Base-by-base conservation (phyloP, 1,140 invertebrate species). In the Zaprionus taronus region DNA sequence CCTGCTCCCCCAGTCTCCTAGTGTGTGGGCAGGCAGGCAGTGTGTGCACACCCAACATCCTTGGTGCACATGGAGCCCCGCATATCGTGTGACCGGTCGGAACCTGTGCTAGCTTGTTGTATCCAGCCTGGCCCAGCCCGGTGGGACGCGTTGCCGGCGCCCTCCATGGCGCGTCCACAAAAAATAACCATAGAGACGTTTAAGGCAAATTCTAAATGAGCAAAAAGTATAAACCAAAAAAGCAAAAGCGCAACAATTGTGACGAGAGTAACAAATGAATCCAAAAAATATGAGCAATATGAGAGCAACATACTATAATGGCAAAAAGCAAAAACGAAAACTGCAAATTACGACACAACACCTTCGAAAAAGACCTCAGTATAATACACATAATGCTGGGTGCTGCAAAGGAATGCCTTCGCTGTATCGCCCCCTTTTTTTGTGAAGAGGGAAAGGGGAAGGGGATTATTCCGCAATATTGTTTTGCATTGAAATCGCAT, bases 321-420 rank as follows among this genome's bases (percentile, higher is more conserved):
- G 89, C 84, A 91, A 91, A 91, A 87, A 82, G 81, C 81, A 89
- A 89, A 81, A 72, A 87, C 73, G 70, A 76, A 90, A 91, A 91
- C 82, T 81, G 90, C 84, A 91, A 84, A 91, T 91, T 91, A 86
- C 82, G 83, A 91, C 86, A 91, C 80, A 91, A 91, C 90, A 91
- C 81, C 89, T 91, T 84, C 89, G 81, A 89, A 87, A 47, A 87
- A 80, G 84, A 89, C 84, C 84, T 87, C 84, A 87, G 85, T 90
- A 79, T 72, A 91, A 77, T 79, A 81, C 68, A 60, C 66, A 76
- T 77, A 87, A 81, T 83, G 76, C 71, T 81, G 80, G 85, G 81
- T 84, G 69, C 85, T 89, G 85, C 81, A 69, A 72, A 79, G 87
- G 87, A 91, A 87, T 86, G 87, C 77, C 79, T 38, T 67, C 53